Percentiles rank a stretch among this genome's conserved stretches.
Conservation (phyloP, 2,888 invertebrate species). For the Suillia variegata region DNA sequence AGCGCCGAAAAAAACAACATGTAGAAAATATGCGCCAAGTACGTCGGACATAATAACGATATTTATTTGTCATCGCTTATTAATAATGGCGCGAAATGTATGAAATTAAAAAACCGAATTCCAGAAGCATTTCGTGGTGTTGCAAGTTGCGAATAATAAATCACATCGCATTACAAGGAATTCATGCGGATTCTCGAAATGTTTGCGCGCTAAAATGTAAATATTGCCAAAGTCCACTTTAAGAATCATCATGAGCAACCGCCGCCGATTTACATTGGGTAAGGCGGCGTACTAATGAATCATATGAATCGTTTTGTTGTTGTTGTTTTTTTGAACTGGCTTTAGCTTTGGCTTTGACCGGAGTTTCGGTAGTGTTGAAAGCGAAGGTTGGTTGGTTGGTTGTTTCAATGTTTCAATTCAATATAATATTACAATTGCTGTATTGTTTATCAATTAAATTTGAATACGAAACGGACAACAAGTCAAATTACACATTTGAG, state of each 20-base stretch:
- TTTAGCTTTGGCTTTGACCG: not conserved
- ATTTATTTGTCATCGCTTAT: conserved; percentile 6
- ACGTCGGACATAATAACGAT: not conserved
- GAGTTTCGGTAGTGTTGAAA: not conserved
- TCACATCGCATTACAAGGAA: not conserved
- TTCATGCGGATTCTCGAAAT: too few species aligned
- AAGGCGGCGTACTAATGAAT: too few species aligned
- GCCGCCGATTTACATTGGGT: too few species aligned
- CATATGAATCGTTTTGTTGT: not conserved
- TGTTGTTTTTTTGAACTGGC: not conserved
- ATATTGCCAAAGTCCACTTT: not conserved
- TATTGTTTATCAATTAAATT: not conserved
- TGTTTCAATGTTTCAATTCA: too few species aligned
- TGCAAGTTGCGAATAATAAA: not conserved
- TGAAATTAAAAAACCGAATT: not conserved
- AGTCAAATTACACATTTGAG: not conserved
- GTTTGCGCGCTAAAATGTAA: not conserved
- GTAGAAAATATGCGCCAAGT: conserved; percentile 1
- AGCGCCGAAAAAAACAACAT: not conserved
- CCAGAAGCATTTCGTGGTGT: conserved; percentile 1
- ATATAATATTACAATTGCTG: too few species aligned
- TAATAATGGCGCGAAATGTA: not conserved
- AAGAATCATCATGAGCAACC: not conserved
- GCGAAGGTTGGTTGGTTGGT: not conserved
- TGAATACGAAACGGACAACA: not conserved